These are phyloP conservation scores for Phyllotreta striolata DNA, from an alignment of 2,888 invertebrate species.

Conservation along the genomic window DNA sequence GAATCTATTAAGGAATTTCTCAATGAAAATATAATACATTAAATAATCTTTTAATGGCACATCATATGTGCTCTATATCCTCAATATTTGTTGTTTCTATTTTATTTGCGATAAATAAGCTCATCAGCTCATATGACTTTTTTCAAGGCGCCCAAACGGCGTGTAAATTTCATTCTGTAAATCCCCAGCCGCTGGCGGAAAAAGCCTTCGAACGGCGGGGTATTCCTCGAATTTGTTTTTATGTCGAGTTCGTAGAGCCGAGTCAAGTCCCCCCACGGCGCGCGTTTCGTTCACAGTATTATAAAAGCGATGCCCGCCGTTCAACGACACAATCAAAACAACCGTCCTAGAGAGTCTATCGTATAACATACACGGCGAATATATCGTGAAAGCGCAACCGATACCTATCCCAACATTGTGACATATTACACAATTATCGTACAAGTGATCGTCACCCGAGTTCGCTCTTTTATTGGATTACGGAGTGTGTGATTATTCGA, in stretches of 20 bases:
- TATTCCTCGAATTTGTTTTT: slow-evolving; percentile 43
- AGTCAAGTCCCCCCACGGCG: slow-evolving; percentile 30
- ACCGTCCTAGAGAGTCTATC: slow-evolving; percentile 1
- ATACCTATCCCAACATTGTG: slow-evolving; percentile 23
- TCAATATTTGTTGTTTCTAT: too few relatives aligned
- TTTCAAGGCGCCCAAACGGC: too few relatives aligned
- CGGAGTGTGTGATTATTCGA: slow-evolving; percentile 24
- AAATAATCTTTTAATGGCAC: too few relatives aligned
- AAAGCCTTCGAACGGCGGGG: slow-evolving; percentile 29
- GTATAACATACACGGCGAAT: background rate
- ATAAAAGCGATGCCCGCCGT: slow-evolving; percentile 37
- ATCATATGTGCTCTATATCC: too few relatives aligned
- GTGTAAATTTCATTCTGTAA: too few relatives aligned
- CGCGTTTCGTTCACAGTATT: slow-evolving; percentile 14
- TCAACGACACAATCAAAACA: slow-evolving; percentile 38
- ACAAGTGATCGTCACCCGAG: slow-evolving; percentile 4
- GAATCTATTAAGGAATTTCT: too few relatives aligned
- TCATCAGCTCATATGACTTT: too few relatives aligned
- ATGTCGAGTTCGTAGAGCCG: slow-evolving; percentile 18
- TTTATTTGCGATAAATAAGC: too few relatives aligned
- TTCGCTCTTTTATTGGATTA: slow-evolving; percentile 21
- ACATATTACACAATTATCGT: slow-evolving; percentile 38
- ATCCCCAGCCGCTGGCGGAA: slow-evolving; percentile 32
- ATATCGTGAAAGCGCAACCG: background rate
- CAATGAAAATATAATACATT: too few relatives aligned